Percentiles rank a stretch among this genome's conserved stretches.
These are phyloP conservation scores for Urocyon cinereoargenteus DNA, from an alignment of 2,797 vertebrate genomes.

Conservation along the genomic window DNA sequence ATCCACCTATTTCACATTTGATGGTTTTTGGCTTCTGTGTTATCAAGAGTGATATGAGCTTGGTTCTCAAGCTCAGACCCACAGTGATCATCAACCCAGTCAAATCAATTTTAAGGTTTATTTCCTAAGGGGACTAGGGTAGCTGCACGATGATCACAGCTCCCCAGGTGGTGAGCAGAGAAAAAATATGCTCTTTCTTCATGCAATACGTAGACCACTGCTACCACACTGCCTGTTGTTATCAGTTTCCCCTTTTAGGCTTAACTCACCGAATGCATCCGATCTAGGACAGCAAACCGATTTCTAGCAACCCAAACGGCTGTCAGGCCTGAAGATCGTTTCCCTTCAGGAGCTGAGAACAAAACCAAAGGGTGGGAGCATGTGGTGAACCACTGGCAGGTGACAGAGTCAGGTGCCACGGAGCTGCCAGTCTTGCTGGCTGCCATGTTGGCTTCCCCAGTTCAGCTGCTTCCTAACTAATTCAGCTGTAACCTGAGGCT, in stretches of 20 bases:
- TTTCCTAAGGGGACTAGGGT: neutral
- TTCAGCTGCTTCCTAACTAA: constrained; percentile 81
- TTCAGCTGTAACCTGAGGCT: constrained; percentile 83
- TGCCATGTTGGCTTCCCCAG: constrained; percentile 73
- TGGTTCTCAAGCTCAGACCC: constrained; percentile 18
- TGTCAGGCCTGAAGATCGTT: constrained; percentile 97
- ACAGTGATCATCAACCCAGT: neutral
- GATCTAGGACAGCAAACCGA: constrained; percentile 96
- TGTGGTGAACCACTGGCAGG: constrained; percentile 79
- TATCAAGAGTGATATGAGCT: neutral
- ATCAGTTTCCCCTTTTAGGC: neutral
- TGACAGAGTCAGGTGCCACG: constrained; percentile 71
- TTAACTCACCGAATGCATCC: constrained; percentile 97
- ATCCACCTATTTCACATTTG: neutral
- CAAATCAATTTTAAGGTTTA: constrained; percentile 7
- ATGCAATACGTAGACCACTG: neutral
- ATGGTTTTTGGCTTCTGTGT: neutral
- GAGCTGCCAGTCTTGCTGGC: constrained; percentile 73
- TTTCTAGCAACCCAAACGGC: constrained; percentile 99
- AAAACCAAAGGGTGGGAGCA: constrained; percentile 68
- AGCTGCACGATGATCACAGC: neutral
- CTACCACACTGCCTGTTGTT: neutral
- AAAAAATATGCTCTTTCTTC: neutral
- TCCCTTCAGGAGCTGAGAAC: constrained; percentile 95
- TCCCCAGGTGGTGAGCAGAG: neutral